phyloP scores from a whole-genome alignment of 2,113 vertebrate species.

The Butastur rufipennis region DNA sequence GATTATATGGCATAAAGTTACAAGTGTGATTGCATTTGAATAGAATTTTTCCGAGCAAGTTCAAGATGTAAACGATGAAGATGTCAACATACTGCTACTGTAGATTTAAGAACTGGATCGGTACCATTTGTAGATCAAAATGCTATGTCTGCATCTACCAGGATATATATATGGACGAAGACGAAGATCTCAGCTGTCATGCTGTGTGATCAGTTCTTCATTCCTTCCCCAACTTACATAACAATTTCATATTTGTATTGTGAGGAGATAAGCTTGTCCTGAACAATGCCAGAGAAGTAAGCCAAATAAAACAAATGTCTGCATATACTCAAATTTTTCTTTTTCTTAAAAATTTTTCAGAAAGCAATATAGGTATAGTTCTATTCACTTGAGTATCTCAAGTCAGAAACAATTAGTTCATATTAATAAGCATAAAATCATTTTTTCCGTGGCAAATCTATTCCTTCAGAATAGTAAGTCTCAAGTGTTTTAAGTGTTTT shows the following conservation, averaged over 20 bases:
- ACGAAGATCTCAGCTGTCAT: constrained; percentile 55
- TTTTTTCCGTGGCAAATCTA: constrained; percentile 44
- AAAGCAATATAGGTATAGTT: constrained; percentile 18
- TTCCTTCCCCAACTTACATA: constrained; percentile 40
- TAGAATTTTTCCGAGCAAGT: constrained; percentile 46
- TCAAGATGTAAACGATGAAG: constrained; percentile 65
- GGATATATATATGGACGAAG: constrained; percentile 53
- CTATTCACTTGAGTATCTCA: constrained; percentile 16
- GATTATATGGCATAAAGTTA: constrained; percentile 51
- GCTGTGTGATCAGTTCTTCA: constrained; percentile 58
- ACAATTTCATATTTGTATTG: constrained; percentile 27
- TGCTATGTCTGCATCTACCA: constrained; percentile 61
- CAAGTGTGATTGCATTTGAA: constrained; percentile 45
- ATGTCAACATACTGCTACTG: constrained; percentile 58
- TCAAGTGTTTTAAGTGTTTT: constrained; percentile 7
- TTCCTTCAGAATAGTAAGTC: constrained; percentile 43
- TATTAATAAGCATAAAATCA: constrained; percentile 47
- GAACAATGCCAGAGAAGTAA: constrained; percentile 39
- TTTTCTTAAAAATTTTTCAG: neutral
- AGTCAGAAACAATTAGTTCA: constrained; percentile 54
- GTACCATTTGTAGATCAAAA: constrained; percentile 65
- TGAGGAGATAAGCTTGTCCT: constrained; percentile 25
- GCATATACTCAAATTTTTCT: neutral
- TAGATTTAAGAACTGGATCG: constrained; percentile 62
- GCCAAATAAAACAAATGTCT: constrained; percentile 44